Evolutionary conservation across 2,888 invertebrate species (phyloP), one percentile per base, ranked within the genome.

Genomic region (Biston stratarius): DNA sequence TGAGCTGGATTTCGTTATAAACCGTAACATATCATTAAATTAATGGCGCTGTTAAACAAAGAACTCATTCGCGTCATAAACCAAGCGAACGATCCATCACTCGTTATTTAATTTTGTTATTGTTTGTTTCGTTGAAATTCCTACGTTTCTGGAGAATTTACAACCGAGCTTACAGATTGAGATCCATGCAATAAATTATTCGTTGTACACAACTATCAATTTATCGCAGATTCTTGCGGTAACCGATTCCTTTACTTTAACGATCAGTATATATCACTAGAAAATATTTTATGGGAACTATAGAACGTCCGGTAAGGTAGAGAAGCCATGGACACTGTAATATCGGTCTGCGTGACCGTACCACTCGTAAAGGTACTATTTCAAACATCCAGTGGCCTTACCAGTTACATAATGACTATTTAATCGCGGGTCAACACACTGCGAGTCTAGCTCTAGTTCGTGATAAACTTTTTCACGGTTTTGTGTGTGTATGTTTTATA

Each of bases 401-500:
- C 76, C 61, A 72, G 78, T 83, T 78, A 83, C 82, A 78, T 86
- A 86, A 88, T 79, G 84, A 82, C 76, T 80, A 83, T 88, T 85
- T 89, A 88, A 89, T 90, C 85, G 82, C 83, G 77, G 88, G 85
- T 88, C 85, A 88, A 87, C 82, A 85, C 72, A 82, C 87, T 85
- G 64, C 45, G 42, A 47, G 59, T 64, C 69, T 73, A 68, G 67
- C 67, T 70, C 70, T 70, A 74, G 71, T 74, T 74, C 72, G 72
- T 73, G 72, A 73, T 69, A 56, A 70, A 62, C 69, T 61, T 73
- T 69, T 73, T 74, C 67, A 71, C 69, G 69, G 70, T 58, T 38
- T 44, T 33, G 45, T 69, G 61, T 69, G 61, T 72, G 73, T 72
- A 57, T 63, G 57, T 57, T 56, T 66, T 57, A 6, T 45, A 33